Conservation (phyloP, 1,140 invertebrate genomes). For the Leucophenga varia region DNA sequence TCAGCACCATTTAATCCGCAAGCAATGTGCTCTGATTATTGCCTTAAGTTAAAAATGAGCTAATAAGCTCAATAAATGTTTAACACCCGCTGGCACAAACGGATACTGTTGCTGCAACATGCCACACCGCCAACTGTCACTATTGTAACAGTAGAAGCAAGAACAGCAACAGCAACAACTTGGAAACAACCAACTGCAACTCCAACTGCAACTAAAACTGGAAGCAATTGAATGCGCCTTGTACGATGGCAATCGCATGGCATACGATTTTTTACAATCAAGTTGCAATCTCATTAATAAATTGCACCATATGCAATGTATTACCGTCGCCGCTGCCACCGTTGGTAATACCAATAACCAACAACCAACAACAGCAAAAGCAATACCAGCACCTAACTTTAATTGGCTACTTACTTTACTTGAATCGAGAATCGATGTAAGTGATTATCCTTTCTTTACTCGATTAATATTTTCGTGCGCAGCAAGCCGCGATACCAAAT, state of each 20-base stretch:
- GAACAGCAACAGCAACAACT: slow-evolving; percentile 28
- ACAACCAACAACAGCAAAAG: slow-evolving; percentile 28
- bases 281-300: slow-evolving; percentile 55
- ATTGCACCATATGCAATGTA: slow-evolving; percentile 48
- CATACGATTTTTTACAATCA: slow-evolving; percentile 39
- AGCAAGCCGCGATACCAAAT: no score
- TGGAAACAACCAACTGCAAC: no score
- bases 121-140: slow-evolving; percentile 6
- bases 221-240: no score
- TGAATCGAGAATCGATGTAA: no score
- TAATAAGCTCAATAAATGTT: slow-evolving; percentile 55
- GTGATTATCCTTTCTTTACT: slow-evolving; percentile 1
- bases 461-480: not conserved
- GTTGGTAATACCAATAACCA: slow-evolving; percentile 1
- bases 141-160: no score
- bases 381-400: slow-evolving; percentile 35
- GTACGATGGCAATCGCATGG: slow-evolving; percentile 15
- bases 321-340: slow-evolving; percentile 6
- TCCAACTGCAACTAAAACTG: no score
- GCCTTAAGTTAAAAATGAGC: slow-evolving; percentile 17
- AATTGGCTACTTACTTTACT: slow-evolving; percentile 49
- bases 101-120: slow-evolving; percentile 30
- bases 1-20: no score
- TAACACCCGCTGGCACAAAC: slow-evolving; percentile 49
- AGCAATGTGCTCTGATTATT: not conserved